Evolutionary conservation across 2,113 vertebrate genomes (phyloP), one percentile per base, ranked within the genome.

Genomic region (Bostrychus sinensis): DNA sequence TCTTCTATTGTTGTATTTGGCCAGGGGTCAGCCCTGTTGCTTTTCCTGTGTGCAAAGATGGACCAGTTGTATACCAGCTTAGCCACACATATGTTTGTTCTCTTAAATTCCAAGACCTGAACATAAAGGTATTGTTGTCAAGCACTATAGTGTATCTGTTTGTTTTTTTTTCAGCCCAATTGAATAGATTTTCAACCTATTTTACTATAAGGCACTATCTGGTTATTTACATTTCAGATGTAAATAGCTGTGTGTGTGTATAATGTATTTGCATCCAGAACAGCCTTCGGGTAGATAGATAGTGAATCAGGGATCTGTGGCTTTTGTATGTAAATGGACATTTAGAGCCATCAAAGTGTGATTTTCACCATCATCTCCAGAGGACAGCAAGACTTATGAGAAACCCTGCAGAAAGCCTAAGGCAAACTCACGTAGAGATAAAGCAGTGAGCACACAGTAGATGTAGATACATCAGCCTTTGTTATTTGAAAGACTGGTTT

Each of bases 191-290:
- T 23, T 7, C 12, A 25, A 9, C 19, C 5, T 14, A 36, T 37
- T 12, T 48, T 7, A 34, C 32, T 7, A 23, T 48, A 48, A 7
- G 20, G 12, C 22, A 25, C 25, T 25, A 48, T 48, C 4, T 13
- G 45, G 22, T 25, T 48, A 25, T 48, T 48, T 48, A 48, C 45
- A 48, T 48, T 25, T 62, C 43, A 8, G 32, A 39, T 36, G 53
- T 55, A 16, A 53, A n/a, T 12, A 16, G 9, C 67, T 62, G 12
- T 26, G 36, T 22, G 51, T 62, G n/a, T 61, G 68, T 56, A 38
- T 48, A 66, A 9, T 13, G 6, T 30, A 66, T 84, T 76, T 77
- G 58, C 63, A 72, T 71, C 36, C 22, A 68, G 4, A 13, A 4
- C 3, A 51, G 59, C 56, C 72, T 53, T 69, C 61, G 57, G 78